Percentiles rank a stretch among this genome's conserved stretches.
Evolutionary conservation across 2,888 invertebrate species (phyloP).

Genomic region (Lagria hirta): DNA sequence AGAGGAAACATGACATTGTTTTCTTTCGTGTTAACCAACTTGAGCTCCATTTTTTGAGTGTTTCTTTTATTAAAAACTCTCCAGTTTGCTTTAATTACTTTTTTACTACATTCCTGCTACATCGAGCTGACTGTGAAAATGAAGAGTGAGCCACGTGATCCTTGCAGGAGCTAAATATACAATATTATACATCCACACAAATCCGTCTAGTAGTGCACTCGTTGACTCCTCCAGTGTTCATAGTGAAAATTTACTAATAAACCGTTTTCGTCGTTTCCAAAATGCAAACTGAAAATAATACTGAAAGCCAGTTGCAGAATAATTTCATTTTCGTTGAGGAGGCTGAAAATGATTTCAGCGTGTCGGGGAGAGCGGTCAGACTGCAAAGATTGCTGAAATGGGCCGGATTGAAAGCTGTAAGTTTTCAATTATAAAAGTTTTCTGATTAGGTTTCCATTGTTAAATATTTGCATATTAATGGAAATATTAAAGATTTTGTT

Average conservation of each 20-base stretch:
- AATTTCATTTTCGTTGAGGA: too few species aligned
- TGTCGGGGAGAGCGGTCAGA: constrained; percentile 55
- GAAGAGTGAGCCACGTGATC: constrained; percentile 32
- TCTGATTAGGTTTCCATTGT: constrained; percentile 25
- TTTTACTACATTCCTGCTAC: constrained; percentile 17
- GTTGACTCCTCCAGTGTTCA: constrained; percentile 5
- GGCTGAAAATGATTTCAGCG: constrained; percentile 13
- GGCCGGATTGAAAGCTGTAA: constrained; percentile 62
- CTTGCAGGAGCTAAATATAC: constrained; percentile 38
- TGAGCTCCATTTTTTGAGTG: too few species aligned
- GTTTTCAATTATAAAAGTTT: constrained; percentile 31
- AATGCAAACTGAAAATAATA: constrained; percentile 12
- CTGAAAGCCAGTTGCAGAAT: constrained; percentile 13
- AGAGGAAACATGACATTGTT: too few species aligned
- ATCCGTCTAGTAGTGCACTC: constrained; percentile 27
- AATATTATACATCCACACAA: constrained; percentile 26
- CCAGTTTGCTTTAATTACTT: constrained; percentile 16
- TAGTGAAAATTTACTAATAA: constrained; percentile 8
- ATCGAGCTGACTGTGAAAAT: constrained; percentile 15
- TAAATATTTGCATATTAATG: constrained; percentile 26
- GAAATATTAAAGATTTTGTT: constrained; percentile 24
- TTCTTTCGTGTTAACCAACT: too few species aligned
- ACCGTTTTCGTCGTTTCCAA: background rate
- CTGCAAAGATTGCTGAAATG: constrained; percentile 60
- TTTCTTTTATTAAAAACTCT: too few species aligned